Evolutionary conservation across 1,140 invertebrate species (phyloP).

Genomic region (Charaxes varanes): DNA sequence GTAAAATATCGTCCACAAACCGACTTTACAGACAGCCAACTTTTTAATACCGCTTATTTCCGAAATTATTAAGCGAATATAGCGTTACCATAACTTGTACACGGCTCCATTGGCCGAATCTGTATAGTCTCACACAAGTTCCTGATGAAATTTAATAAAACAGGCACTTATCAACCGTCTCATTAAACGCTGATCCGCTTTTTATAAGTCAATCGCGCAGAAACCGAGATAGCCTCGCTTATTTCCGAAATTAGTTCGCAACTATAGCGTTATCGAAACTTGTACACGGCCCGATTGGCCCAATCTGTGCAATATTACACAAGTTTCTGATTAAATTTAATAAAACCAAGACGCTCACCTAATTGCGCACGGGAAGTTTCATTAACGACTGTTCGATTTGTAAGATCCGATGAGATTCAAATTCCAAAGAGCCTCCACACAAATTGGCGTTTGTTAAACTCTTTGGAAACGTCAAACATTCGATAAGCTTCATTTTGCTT

Average conservation of each 20-base stretch:
- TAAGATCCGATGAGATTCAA: conserved; percentile 48
- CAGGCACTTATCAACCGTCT: conserved; percentile 26
- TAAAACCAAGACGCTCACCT: conserved; percentile 71
- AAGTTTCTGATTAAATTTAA: conserved; percentile 75
- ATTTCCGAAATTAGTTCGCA: conserved; percentile 69
- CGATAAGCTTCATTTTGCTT: too few species aligned
- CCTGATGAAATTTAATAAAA: too few species aligned
- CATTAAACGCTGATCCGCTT: conserved; percentile 50
- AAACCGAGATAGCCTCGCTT: conserved; percentile 52
- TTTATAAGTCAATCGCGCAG: conserved; percentile 49
- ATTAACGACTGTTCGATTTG: conserved; percentile 70
- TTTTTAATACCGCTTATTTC: too few species aligned
- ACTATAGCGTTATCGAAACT: conserved; percentile 70
- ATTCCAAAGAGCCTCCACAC: too few species aligned
- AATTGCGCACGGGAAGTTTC: conserved; percentile 67
- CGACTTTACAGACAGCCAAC: too few species aligned
- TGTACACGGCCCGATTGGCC: conserved; percentile 67
- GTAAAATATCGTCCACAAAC: too few species aligned
- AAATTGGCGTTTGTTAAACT: too few species aligned
- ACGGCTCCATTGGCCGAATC: too few species aligned
- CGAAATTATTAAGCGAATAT: too few species aligned
- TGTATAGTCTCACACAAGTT: too few species aligned
- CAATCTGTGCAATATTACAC: conserved; percentile 73
- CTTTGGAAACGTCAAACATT: too few species aligned
- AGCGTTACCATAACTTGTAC: too few species aligned